phyloP scores from a whole-genome alignment of 2,797 vertebrate genomes.

The Anableps anableps region DNA sequence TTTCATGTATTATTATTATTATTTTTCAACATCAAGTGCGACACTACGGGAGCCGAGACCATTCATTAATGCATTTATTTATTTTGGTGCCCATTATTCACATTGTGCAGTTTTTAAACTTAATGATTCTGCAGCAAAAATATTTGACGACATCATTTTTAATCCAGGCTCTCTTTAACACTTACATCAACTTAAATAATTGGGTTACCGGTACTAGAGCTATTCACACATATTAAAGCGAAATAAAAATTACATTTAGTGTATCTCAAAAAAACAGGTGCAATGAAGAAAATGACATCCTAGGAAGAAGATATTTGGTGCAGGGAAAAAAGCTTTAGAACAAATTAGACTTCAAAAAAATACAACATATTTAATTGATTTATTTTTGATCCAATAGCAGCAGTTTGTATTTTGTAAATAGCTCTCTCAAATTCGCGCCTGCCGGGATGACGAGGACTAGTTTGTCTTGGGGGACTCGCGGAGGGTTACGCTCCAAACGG shows the following conservation, averaged over 20 bases:
- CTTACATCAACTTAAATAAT: background rate
- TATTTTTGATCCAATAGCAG: background rate
- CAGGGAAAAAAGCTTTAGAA: background rate
- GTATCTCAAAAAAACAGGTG: background rate
- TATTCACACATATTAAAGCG: background rate
- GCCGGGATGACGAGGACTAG: constrained; percentile 71
- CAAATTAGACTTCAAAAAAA: background rate
- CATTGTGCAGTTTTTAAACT: background rate
- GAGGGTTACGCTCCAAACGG: constrained; percentile 74
- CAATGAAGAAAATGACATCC: background rate
- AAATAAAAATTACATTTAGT: background rate
- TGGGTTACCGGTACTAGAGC: background rate
- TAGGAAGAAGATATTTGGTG: background rate
- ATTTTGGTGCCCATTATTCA: background rate
- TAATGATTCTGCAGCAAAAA: background rate
- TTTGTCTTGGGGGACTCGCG: constrained; percentile 73
- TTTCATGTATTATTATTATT: background rate
- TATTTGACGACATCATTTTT: background rate
- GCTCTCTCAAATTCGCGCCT: background rate
- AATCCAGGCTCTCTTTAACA: background rate
- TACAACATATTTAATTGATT: background rate
- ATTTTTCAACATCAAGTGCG: background rate
- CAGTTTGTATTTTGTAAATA: background rate
- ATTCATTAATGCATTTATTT: background rate
- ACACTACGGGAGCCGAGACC: no score